These are phyloP conservation scores for Drosophila bifasciata DNA, from an alignment of 1,140 invertebrate species.

Conservation along the genomic window DNA sequence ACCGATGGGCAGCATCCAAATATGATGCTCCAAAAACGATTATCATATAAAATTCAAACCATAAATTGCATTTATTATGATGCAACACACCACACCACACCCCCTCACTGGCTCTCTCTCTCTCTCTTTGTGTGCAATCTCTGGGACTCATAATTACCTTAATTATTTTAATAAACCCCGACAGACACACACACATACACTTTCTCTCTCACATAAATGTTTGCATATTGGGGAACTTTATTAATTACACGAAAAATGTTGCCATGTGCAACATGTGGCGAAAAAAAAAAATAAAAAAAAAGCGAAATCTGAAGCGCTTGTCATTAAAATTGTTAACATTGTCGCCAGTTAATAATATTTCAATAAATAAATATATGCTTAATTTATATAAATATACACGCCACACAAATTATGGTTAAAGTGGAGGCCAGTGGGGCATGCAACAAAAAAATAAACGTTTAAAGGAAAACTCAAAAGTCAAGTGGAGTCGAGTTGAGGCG, in stretches of 20 bases:
- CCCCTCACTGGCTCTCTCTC: not conserved
- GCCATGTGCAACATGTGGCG: constrained; percentile 59
- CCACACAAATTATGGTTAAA: not conserved
- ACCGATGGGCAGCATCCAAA: not conserved
- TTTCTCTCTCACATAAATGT: constrained; percentile 55
- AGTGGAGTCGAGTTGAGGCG: constrained; percentile 7
- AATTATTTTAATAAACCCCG: constrained; percentile 82
- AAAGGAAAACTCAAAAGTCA: constrained; percentile 15
- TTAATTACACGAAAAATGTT: constrained; percentile 60
- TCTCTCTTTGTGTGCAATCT: not conserved
- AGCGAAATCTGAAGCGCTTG: constrained; percentile 54
- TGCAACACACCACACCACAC: not conserved
- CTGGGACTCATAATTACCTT: constrained; percentile 71
- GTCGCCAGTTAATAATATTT: constrained; percentile 74
- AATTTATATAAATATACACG: constrained; percentile 47
- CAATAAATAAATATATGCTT: constrained; percentile 57
- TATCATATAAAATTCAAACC: constrained; percentile 47
- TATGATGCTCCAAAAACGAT: constrained; percentile 29
- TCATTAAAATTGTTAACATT: constrained; percentile 77
- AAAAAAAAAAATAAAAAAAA: not conserved
- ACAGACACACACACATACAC: constrained; percentile 44
- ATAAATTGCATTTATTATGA: constrained; percentile 71
- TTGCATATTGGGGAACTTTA: constrained; percentile 68
- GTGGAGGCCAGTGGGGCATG: no score
- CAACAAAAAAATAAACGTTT: no score